Base-by-base conservation (phyloP, 2,113 vertebrate species). In the Acanthochromis polyacanthus region DNA sequence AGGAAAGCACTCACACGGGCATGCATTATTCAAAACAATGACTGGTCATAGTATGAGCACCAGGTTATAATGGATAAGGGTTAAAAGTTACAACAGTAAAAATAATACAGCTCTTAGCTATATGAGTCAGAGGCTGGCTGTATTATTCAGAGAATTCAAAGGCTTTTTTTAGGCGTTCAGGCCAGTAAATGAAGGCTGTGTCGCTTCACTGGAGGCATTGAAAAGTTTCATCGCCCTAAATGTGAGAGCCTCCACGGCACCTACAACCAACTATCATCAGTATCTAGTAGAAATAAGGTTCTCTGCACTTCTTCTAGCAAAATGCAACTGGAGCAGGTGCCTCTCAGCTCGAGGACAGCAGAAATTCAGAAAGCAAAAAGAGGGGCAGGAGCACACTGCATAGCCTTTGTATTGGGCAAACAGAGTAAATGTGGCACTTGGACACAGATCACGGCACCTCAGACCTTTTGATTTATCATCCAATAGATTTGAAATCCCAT, bases 11-110 rank as follows among this genome's bases (percentile, higher is more conserved):
- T 55, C 19, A 65, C 20, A 53, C 10, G 28, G 17, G 38, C 15
- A 53, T 76, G 56, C 48, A 89, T 78, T 84, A 84, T 82, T 86
- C 73, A 82, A 50, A 53, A 64, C 62, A 10, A 57, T 30, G 25
- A 65, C 32, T 10, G 48, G 59, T 75, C 43, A 45, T 43, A 9
- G 36, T 50, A 22, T 63, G 28, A 75, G 61, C 63, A 25, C 5
- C 56, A 75, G 59, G 75, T 70, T 77, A 20, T 69, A 61, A 16
- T 28, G 70, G 48, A 66, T 22, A 51, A 36, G 58, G 58, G 65
- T 78, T 68, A 75, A 88, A 71, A 61, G 19, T 71, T 63, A 57
- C 16, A 55, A 55, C 43, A 22, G 45, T 53, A 69, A 64, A 67
- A 57, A 61, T 58, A 73, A 67, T 56, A 70, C 53, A 81, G 81